Conservation (phyloP, 2,797 vertebrate genomes). For the Sphenodon punctatus region DNA sequence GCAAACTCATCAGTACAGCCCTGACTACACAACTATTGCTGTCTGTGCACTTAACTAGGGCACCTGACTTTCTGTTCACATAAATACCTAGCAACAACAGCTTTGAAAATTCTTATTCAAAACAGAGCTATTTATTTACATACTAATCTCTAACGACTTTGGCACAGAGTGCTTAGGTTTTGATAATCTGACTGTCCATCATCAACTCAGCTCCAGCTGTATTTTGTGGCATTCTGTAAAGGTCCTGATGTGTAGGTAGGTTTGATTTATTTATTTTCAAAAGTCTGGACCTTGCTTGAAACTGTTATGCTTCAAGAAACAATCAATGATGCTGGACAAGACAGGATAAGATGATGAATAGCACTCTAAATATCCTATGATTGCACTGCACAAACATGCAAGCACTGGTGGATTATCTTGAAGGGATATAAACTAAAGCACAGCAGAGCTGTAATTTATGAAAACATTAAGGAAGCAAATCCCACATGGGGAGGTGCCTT, state of each 20-base stretch:
- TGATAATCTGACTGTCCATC: neutral
- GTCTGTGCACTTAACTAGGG: no score
- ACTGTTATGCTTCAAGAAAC: slow-evolving; percentile 30
- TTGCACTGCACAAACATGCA: neutral
- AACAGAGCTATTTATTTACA: neutral
- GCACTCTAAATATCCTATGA: slow-evolving; percentile 23
- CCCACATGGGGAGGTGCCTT: neutral
- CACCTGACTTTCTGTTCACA: no score
- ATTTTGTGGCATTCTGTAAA: neutral
- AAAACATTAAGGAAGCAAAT: neutral
- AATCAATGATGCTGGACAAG: slow-evolving; percentile 27
- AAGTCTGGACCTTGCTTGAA: slow-evolving; percentile 8
- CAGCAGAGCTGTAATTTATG: neutral
- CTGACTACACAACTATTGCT: no score
- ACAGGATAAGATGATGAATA: slow-evolving; percentile 44
- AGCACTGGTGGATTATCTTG: neutral
- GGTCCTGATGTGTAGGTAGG: neutral
- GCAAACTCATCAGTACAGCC: no score
- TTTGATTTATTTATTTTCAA: slow-evolving; percentile 41
- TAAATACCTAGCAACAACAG: no score
- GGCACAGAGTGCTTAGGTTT: neutral
- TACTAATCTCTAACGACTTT: neutral
- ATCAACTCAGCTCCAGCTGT: neutral
- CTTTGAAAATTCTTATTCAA: neutral
- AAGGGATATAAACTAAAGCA: neutral